Conservation (phyloP, 2,797 vertebrate genomes). For the Epinephelus awoara region DNA sequence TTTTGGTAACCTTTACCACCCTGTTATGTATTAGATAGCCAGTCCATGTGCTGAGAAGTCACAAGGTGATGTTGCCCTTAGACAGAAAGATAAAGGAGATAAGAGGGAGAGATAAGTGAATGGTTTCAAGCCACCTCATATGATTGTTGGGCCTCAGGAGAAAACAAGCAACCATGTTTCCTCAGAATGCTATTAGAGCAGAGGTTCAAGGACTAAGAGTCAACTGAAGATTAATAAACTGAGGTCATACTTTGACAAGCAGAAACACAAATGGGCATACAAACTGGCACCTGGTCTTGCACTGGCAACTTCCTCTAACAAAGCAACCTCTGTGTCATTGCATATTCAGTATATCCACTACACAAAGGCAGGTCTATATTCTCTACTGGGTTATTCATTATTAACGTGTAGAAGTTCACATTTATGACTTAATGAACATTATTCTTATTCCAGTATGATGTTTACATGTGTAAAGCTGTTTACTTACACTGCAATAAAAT, state of each 20-base stretch:
- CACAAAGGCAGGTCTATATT: constrained; percentile 12
- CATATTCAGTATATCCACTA: neutral
- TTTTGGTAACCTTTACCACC: constrained; percentile 11
- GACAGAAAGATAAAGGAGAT: neutral
- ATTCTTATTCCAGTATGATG: constrained; percentile 12
- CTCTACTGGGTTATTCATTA: neutral
- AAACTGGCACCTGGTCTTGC: constrained; percentile 17
- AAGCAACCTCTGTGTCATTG: neutral
- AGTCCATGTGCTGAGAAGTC: constrained; percentile 25
- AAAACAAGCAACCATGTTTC: neutral
- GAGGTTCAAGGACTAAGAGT: neutral
- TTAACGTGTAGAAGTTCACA: constrained; percentile 12
- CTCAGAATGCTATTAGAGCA: neutral
- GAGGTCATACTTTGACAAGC: constrained; percentile 8
- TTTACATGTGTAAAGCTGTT: neutral
- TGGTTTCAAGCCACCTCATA: constrained; percentile 5
- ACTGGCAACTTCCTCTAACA: constrained; percentile 7
- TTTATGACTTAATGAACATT: neutral
- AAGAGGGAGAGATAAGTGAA: neutral
- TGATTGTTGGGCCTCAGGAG: neutral
- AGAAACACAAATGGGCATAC: neutral
- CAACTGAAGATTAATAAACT: constrained; percentile 11
- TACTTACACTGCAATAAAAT: constrained; percentile 16
- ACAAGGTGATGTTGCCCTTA: neutral
- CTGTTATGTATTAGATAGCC: constrained; percentile 8